Conservation (phyloP, 2,797 vertebrate genomes). For the Sphaeramia orbicularis region DNA sequence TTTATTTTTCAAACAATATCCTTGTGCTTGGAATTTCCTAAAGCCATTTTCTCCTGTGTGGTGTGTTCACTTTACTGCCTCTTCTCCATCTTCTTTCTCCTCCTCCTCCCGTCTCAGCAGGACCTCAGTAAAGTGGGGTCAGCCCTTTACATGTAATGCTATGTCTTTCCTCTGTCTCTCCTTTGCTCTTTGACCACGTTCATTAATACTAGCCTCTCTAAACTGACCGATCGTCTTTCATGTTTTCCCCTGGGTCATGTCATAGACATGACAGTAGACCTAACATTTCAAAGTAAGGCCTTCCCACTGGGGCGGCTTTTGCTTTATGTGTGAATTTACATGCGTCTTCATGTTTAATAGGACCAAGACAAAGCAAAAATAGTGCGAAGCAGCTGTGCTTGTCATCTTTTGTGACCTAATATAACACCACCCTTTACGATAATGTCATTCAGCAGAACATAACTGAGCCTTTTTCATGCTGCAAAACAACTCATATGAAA, state of each 20-base stretch:
- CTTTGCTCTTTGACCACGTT: conserved; percentile 76
- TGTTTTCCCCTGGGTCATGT: conserved; percentile 72
- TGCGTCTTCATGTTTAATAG: conserved; percentile 53
- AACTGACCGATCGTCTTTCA: conserved; percentile 72
- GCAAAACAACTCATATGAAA: conserved; percentile 17
- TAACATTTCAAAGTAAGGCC: conserved; percentile 68
- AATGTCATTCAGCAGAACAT: not conserved
- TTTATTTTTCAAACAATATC: conserved; percentile 69
- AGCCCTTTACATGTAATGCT: conserved; percentile 69
- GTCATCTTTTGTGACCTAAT: conserved; percentile 50
- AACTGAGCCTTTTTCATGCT: conserved; percentile 1
- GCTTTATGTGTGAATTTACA: conserved; percentile 56
- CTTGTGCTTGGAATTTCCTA: conserved; percentile 58
- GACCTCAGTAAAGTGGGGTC: conserved; percentile 80
- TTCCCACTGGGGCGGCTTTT: conserved; percentile 14
- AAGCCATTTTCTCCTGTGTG: conserved; percentile 52
- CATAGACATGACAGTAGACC: conserved; percentile 72
- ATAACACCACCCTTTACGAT: conserved; percentile 25
- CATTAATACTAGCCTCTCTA: conserved; percentile 68
- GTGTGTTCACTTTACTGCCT: conserved; percentile 58
- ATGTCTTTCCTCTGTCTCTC: conserved; percentile 67
- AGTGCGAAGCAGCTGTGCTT: conserved; percentile 60
- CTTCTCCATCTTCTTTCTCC: conserved; percentile 35
- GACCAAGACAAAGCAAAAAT: conserved; percentile 57
- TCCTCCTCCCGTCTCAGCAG: conserved; percentile 46